Evolutionary conservation across 2,113 vertebrate genomes (phyloP).

Genomic region (Machaerirhynchus nigripectus): DNA sequence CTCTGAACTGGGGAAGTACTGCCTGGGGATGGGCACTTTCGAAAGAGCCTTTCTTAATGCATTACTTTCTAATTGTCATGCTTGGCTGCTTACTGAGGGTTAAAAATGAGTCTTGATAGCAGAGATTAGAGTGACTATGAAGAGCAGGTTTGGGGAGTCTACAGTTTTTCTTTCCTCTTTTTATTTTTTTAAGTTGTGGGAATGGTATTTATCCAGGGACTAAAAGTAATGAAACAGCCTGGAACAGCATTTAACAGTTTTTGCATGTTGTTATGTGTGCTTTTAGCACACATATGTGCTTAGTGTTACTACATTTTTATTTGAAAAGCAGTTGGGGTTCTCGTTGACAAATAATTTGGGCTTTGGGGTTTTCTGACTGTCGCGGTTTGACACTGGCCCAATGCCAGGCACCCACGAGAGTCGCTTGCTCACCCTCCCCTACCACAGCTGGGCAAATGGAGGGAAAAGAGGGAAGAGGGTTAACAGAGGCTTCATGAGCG

Average conservation of each 20-base stretch:
- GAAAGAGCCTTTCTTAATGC: background rate
- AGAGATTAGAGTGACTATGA: background rate
- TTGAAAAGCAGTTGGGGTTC: background rate
- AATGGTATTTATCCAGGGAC: background rate
- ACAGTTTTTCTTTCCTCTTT: background rate
- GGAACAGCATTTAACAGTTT: background rate
- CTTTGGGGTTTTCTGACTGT: background rate
- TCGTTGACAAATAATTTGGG: background rate
- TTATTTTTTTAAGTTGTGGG: background rate
- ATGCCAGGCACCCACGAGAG: too few species aligned
- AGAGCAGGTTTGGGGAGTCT: background rate
- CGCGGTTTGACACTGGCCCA: too few species aligned
- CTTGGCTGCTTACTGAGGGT: background rate
- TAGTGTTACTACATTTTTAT: background rate
- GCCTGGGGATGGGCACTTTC: background rate
- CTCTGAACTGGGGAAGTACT: background rate
- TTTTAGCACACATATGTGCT: background rate
- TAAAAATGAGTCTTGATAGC: background rate
- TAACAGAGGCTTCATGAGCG: too few species aligned
- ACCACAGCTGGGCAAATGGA: too few species aligned
- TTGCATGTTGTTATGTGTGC: background rate
- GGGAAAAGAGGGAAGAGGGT: too few species aligned
- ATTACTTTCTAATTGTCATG: background rate
- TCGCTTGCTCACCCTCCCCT: too few species aligned
- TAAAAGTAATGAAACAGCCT: background rate